phyloP scores from a whole-genome alignment of 2,888 invertebrate genomes.

The Anthoptus insignis region DNA sequence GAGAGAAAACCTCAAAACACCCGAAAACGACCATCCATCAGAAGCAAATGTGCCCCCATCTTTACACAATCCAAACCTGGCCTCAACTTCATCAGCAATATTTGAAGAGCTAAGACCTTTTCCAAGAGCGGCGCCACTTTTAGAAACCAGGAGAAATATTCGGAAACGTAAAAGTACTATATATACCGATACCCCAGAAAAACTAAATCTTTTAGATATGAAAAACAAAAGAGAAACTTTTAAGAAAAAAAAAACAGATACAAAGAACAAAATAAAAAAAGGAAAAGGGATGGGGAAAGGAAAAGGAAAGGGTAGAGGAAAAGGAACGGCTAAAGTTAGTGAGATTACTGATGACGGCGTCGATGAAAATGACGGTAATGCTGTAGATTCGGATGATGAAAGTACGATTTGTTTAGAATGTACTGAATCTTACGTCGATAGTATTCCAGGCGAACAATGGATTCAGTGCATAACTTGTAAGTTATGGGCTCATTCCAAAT shows the following conservation, averaged over 20 bases:
- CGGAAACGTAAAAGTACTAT: constrained; percentile 5
- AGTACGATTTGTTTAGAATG: background rate
- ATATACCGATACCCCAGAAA: background rate
- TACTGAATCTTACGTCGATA: background rate
- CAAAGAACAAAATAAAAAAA: too few species aligned
- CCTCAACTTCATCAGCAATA: too few species aligned
- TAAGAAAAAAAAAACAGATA: background rate
- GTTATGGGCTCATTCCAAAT: background rate
- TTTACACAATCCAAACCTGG: background rate
- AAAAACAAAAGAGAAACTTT: background rate
- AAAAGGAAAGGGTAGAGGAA: background rate
- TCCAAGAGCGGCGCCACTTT: constrained; percentile 1
- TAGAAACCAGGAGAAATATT: constrained; percentile 7
- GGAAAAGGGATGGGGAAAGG: background rate
- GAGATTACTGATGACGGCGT: too few species aligned
- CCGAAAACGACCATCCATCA: too few species aligned
- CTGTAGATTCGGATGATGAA: too few species aligned
- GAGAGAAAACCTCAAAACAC: too few species aligned
- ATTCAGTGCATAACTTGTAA: background rate
- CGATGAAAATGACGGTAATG: too few species aligned
- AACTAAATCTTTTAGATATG: background rate
- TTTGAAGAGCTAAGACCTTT: constrained; percentile 6
- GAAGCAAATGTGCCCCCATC: too few species aligned
- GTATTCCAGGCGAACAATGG: background rate
- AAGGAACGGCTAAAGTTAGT: too few species aligned